Conservation (phyloP, 2,113 vertebrate genomes). For the Phainopepla nitens region DNA sequence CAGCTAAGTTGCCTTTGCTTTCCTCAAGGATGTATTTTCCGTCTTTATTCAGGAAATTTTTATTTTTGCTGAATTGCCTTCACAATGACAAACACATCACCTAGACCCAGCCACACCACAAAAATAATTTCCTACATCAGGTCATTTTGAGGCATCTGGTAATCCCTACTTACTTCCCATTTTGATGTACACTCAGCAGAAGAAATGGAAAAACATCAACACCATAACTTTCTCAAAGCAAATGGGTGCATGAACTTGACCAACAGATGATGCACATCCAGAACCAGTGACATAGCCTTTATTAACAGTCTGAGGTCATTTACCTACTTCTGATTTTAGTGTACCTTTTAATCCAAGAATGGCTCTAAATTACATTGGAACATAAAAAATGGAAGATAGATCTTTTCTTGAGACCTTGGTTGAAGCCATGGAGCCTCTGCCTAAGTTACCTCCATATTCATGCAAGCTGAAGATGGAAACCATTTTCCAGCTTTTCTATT, state of each 20-base stretch:
- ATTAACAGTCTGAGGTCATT: background rate
- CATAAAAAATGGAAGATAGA: background rate
- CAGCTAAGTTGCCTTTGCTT: background rate
- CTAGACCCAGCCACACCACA: background rate
- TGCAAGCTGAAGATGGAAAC: background rate
- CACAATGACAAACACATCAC: background rate
- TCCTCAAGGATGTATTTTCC: background rate
- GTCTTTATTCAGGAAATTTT: background rate
- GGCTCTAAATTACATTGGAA: background rate
- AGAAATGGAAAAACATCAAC: background rate
- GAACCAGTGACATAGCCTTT: background rate
- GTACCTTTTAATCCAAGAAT: background rate
- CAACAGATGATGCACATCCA: background rate
- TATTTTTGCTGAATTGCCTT: background rate
- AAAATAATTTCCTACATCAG: background rate
- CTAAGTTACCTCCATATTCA: background rate
- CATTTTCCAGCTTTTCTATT: background rate
- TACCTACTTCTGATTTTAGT: background rate
- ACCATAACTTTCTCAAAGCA: background rate
- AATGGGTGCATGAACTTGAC: background rate
- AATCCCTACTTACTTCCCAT: background rate
- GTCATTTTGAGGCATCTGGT: background rate
- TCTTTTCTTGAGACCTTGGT: background rate
- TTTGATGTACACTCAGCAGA: background rate
- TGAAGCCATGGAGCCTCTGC: background rate